Evolutionary conservation across 2,113 vertebrate species (phyloP).

Genomic region (Procavia capensis): DNA sequence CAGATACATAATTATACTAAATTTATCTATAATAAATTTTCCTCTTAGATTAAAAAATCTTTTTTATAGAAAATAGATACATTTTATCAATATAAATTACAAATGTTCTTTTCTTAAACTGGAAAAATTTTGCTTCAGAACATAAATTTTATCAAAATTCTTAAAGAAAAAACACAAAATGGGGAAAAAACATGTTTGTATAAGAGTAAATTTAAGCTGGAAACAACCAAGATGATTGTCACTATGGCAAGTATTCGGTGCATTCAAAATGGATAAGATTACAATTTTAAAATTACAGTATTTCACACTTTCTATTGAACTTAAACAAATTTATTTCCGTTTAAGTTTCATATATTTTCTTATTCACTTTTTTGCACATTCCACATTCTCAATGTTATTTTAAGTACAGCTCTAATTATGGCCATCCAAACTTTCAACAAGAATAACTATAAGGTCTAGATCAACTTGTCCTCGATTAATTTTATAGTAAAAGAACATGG

Average conservation of each 20-base stretch:
- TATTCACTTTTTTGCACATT: neutral
- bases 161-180: constrained; percentile 9
- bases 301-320: neutral
- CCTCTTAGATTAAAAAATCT: neutral
- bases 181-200: neutral
- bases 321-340: constrained; percentile 24
- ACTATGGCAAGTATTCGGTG: neutral
- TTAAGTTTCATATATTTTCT: constrained; percentile 6
- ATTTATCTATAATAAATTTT: constrained; percentile 22
- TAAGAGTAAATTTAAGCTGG: constrained; percentile 6
- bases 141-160: constrained; percentile 20
- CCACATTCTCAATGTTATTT: neutral
- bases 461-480: neutral
- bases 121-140: constrained; percentile 36
- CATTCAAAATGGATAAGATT: neutral
- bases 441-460: constrained; percentile 3
- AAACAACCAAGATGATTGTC: constrained; percentile 12
- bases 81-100: neutral
- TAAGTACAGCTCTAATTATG: neutral
- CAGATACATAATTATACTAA: neutral
- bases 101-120: constrained; percentile 46
- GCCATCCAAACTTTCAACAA: constrained; percentile 9
- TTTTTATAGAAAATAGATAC: constrained; percentile 43
- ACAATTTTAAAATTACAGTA: neutral
- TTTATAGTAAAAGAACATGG: neutral